Percentiles rank a stretch among this genome's conserved stretches.
Conservation (phyloP, 2,113 vertebrate species). For the Gymnorhina tibicen region DNA sequence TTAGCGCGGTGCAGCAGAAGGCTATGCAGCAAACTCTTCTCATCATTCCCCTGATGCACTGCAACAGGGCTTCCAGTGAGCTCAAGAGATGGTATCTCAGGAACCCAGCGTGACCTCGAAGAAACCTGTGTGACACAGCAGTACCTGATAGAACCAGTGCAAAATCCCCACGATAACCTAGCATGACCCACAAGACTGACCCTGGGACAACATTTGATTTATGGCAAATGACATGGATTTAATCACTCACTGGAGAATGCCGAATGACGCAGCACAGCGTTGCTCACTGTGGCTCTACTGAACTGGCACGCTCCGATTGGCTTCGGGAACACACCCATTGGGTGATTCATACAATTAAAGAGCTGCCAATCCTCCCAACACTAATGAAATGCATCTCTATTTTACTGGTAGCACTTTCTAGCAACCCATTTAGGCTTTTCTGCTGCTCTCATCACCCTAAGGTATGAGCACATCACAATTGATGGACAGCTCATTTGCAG, state of each 20-base stretch:
- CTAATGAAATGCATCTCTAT: conserved; percentile 44
- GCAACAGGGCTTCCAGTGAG: not conserved
- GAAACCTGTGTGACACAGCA: not conserved
- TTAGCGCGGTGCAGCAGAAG: not conserved
- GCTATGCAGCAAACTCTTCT: not conserved
- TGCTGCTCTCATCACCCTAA: conserved; percentile 11
- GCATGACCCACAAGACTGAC: not conserved
- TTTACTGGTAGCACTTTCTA: conserved; percentile 50
- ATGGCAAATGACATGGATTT: conserved; percentile 30
- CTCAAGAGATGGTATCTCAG: not conserved
- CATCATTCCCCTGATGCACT: not conserved
- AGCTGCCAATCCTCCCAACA: not conserved
- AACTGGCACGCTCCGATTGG: conserved; percentile 26
- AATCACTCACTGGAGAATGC: conserved; percentile 17
- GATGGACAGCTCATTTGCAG: not conserved
- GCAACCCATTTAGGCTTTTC: conserved; percentile 19
- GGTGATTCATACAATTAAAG: conserved; percentile 61
- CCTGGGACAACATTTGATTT: not conserved
- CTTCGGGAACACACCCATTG: conserved; percentile 22
- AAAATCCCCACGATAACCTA: not conserved
- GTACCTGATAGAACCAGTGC: not conserved
- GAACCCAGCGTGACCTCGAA: not conserved
- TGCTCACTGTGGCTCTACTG: conserved; percentile 45
- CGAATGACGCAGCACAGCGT: conserved; percentile 5
- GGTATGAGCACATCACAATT: not conserved